phyloP scores from a whole-genome alignment of 2,797 vertebrate species.

The Bradypodion pumilum region DNA sequence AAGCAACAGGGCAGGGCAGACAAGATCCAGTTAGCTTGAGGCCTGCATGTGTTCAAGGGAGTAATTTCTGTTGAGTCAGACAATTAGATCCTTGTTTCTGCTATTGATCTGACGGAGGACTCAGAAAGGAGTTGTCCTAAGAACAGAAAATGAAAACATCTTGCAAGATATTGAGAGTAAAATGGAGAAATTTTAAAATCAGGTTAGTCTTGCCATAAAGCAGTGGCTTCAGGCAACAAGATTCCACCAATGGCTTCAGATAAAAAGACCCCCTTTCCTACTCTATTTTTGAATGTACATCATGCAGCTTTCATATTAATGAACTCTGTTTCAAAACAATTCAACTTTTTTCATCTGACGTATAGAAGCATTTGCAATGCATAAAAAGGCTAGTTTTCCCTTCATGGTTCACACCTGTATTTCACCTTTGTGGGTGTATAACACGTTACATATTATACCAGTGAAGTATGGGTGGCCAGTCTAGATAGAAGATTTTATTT shows the following conservation, averaged over 20 bases:
- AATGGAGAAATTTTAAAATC: not conserved
- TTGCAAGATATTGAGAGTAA: not conserved
- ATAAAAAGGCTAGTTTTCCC: not conserved
- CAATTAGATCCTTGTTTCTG: constrained; percentile 44
- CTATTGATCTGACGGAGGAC: constrained; percentile 18
- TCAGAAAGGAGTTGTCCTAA: constrained; percentile 19
- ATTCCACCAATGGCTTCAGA: not conserved
- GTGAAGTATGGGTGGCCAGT: too few relatives aligned
- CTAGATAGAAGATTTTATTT: too few relatives aligned
- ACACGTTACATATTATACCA: too few relatives aligned
- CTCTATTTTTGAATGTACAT: not conserved
- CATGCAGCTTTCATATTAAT: not conserved
- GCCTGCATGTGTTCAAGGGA: not conserved
- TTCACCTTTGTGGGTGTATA: too few relatives aligned
- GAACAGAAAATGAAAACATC: constrained; percentile 16
- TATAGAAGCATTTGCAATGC: not conserved
- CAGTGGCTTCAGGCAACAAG: not conserved
- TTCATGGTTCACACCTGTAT: not conserved
- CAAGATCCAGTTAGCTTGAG: not conserved
- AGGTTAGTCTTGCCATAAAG: not conserved
- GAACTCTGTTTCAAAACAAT: not conserved
- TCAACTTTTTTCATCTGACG: not conserved
- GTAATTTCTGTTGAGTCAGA: constrained; percentile 39
- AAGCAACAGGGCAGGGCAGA: not conserved
- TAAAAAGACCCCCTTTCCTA: not conserved